A percentile compares a stretch with the other conserved stretches of the same genome.
Evolutionary conservation across 2,888 invertebrate genomes (phyloP).

Genomic region (Melipona beecheii): DNA sequence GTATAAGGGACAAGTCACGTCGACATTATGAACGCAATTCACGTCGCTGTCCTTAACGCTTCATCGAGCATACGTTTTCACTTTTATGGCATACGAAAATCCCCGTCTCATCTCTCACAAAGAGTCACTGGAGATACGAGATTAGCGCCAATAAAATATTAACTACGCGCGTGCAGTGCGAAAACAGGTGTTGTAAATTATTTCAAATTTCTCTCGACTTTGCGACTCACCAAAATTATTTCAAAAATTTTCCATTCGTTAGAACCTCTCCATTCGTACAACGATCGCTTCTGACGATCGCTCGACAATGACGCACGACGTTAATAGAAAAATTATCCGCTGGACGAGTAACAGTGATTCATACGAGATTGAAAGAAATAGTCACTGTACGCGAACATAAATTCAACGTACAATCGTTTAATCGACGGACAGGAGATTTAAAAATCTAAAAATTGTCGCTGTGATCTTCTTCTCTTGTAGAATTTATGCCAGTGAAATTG

Average conservation of each 20-base stretch:
- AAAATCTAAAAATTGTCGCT: not conserved
- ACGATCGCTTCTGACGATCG: too few species aligned
- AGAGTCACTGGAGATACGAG: not conserved
- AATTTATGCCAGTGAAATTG: not conserved
- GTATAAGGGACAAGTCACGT: constrained; percentile 10
- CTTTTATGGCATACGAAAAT: constrained; percentile 11
- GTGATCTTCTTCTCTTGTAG: not conserved
- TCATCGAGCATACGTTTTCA: constrained; percentile 9
- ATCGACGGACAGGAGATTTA: not conserved
- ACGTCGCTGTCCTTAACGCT: constrained; percentile 24
- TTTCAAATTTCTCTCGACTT: too few species aligned
- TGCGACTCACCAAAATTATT: not conserved
- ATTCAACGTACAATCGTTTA: not conserved
- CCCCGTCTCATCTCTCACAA: not conserved
- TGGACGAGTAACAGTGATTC: not conserved
- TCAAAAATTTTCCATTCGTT: not conserved
- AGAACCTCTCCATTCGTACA: too few species aligned
- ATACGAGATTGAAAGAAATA: not conserved
- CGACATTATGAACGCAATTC: constrained; percentile 7
- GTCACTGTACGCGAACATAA: not conserved
- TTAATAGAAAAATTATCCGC: not conserved
- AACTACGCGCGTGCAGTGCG: too few species aligned
- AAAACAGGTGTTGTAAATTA: not conserved
- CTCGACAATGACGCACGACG: not conserved
- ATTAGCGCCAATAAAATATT: not conserved